Conservation (phyloP, 92 coral and sea anemone species). For the Porites rus region DNA sequence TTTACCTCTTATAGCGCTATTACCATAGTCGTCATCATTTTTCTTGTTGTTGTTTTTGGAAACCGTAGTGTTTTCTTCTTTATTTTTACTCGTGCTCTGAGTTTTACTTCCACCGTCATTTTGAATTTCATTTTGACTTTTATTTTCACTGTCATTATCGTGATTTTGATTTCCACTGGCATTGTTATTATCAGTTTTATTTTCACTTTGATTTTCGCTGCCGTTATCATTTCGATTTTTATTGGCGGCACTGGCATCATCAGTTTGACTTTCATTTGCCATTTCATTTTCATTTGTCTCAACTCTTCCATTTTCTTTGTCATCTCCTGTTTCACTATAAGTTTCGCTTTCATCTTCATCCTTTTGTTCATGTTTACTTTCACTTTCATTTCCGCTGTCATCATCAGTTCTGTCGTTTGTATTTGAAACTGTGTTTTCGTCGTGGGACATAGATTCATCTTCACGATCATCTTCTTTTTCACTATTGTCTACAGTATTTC, state of each 20-base stretch:
- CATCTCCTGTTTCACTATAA: neutral
- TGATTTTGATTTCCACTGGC: neutral
- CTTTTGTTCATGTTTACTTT: neutral
- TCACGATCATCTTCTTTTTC: neutral
- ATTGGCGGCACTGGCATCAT: neutral
- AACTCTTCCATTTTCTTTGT: neutral
- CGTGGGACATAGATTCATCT: constrained; percentile 4
- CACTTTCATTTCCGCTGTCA: neutral
- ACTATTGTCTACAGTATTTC: neutral
- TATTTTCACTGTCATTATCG: neutral
- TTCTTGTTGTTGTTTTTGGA: neutral
- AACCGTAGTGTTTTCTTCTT: neutral
- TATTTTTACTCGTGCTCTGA: neutral
- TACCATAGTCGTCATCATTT: neutral
- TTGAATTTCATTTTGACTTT: neutral
- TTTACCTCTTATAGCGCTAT: neutral
- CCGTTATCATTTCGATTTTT: neutral
- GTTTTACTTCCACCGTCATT: neutral
- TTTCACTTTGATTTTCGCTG: neutral
- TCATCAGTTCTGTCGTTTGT: neutral
- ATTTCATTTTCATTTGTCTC: neutral
- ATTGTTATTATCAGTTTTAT: neutral
- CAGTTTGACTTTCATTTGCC: neutral
- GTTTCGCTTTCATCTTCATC: neutral
- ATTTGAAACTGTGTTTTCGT: neutral